Evolutionary conservation across 1,140 invertebrate genomes (phyloP), one percentile per base, ranked within the genome.

Genomic region (Neodiprion fabricii): DNA sequence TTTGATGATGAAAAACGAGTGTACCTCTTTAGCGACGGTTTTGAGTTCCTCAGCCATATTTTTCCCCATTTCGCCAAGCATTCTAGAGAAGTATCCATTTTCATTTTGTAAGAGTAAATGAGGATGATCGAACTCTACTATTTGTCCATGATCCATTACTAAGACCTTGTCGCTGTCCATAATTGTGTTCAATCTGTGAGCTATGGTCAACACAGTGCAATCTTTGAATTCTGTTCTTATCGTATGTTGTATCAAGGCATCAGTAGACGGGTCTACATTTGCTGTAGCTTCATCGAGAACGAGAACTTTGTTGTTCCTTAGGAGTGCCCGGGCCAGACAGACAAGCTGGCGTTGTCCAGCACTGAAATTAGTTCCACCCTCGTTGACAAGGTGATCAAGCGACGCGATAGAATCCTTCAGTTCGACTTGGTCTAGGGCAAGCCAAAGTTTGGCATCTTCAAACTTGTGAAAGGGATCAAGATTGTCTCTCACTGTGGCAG

Each of bases 101-200:
- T 80, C 65, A 66, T 89, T 84, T 74, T 90, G 82, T 10, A 93
- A 82, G 1, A 93, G 83, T 17, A 83, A 74, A 71, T 90, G 83
- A 0, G 92, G 92, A 77, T 89, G 86, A 82, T 92, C 91, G 82
- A 91, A 93, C 81, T 93, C 93, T 53, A 90, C 88, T 78, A 91
- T 85, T 72, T 84, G 82, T 9, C 92, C 92, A 14, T 89, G 90
- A 81, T 94, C 91, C 88, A 96, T 90, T 7, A 95, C 94, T 74
- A 95, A 79, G 8, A 95, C 90, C 84, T 88, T 85, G 48, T 80
- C 84, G 47, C 82, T 86, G 76, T 92, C 91, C 86, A 92, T 88
- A 49, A 92, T 91, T 0, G 95, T 96, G 79, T 95, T 92, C 14
- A 96, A 85, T 50, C 95, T 89, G 87, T 96, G 95, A 17, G 95